Percentiles rank a stretch among this genome's conserved stretches.
Evolutionary conservation across 2,797 vertebrate genomes (phyloP).

Genomic region (Paratrypauchen microcephalus): DNA sequence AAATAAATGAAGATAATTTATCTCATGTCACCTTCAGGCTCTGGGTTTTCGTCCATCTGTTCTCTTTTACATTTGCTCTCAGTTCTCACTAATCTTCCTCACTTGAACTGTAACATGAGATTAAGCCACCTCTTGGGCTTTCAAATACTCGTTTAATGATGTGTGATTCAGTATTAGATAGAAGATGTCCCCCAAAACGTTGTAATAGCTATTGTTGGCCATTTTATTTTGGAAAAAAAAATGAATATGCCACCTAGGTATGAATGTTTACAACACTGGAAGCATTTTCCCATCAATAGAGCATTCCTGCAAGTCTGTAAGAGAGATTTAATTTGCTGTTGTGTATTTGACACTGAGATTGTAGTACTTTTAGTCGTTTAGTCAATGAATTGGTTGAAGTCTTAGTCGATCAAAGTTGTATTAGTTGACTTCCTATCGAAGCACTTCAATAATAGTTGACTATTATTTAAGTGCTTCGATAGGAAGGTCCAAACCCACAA

Average conservation of each 20-base stretch:
- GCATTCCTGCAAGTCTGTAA: neutral
- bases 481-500: neutral
- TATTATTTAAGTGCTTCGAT: neutral
- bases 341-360: neutral
- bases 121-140: slow-evolving; percentile 29
- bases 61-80: slow-evolving; percentile 33
- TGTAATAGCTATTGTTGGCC: neutral
- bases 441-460: no score
- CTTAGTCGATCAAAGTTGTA: no score
- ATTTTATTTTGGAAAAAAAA: neutral
- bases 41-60: slow-evolving; percentile 34
- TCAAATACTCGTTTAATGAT: slow-evolving; percentile 14
- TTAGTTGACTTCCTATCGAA: no score
- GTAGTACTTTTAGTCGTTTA: neutral
- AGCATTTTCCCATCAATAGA: neutral
- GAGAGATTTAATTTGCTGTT: neutral
- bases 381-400: no score
- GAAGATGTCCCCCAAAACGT: neutral
- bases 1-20: neutral
- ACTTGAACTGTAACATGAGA: slow-evolving; percentile 45
- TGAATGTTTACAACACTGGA: no score
- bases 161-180: neutral
- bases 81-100: neutral
- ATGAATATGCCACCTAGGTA: no score
- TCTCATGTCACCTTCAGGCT: slow-evolving; percentile 17